Conservation (phyloP, 2,888 invertebrate genomes). For the Scaptomyza reducta region DNA sequence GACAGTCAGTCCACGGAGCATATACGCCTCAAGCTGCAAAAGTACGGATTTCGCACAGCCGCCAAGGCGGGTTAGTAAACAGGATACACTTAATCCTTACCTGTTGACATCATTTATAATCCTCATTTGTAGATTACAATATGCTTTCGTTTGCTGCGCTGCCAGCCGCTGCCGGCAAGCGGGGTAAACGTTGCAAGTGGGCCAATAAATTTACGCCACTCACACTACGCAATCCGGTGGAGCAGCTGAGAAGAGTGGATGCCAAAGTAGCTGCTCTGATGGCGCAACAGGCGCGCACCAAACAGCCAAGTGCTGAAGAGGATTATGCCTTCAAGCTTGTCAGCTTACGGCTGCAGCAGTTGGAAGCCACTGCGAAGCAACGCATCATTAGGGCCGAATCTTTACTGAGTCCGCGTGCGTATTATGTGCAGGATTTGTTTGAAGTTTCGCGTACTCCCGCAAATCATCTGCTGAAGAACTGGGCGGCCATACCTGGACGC, state of each 20-base stretch:
- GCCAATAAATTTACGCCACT: conserved; percentile 82
- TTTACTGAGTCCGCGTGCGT: conserved; percentile 71
- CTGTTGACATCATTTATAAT: too few relatives aligned
- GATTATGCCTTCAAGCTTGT: conserved; percentile 40
- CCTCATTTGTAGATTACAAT: conserved; percentile 73
- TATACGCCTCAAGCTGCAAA: conserved; percentile 86
- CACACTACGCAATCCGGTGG: conserved; percentile 75
- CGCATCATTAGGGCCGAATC: conserved; percentile 44
- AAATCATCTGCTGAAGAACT: conserved; percentile 86
- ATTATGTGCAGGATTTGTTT: conserved; percentile 85
- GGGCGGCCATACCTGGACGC: conserved; percentile 87
- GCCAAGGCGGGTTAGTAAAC: conserved; percentile 71
- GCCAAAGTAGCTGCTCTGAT: conserved; percentile 70
- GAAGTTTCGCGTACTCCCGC: conserved; percentile 83
- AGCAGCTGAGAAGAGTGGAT: conserved; percentile 72
- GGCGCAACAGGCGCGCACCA: conserved; percentile 55
- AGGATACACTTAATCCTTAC: background rate
- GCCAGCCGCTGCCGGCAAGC: conserved; percentile 50
- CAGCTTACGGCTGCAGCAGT: conserved; percentile 51
- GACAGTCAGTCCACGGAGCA: conserved; percentile 50
- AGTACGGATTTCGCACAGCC: conserved; percentile 86
- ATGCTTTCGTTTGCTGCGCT: conserved; percentile 58
- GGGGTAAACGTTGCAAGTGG: conserved; percentile 79
- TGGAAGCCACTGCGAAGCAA: conserved; percentile 9
- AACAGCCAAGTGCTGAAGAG: conserved; percentile 23